A percentile compares a stretch with the other conserved stretches of the same genome.
Conservation (phyloP, 2,113 vertebrate species). For the Xenus cinereus region DNA sequence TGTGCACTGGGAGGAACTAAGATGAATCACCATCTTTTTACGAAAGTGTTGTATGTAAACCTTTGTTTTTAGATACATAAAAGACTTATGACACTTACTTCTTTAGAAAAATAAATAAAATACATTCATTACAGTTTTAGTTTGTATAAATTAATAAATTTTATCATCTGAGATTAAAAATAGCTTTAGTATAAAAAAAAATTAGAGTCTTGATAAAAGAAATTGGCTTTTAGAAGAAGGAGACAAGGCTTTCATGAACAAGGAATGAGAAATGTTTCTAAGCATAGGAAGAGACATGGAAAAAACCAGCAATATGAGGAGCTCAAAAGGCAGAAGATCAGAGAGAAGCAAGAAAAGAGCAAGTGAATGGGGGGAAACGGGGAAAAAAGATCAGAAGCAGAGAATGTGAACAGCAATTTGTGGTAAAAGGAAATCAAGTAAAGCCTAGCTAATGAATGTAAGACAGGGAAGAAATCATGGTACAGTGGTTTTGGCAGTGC, state of each 20-base stretch:
- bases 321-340: slow-evolving; percentile 30
- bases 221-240: background rate
- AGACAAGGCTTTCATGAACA: background rate
- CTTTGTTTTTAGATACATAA: background rate
- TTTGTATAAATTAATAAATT: slow-evolving; percentile 13
- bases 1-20: background rate
- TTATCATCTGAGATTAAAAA: background rate
- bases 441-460: background rate
- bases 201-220: background rate
- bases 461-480: background rate
- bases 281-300: background rate
- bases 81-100: background rate
- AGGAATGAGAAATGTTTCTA: slow-evolving; percentile 1
- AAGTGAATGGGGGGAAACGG: background rate
- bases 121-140: background rate
- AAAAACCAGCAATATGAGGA: slow-evolving; percentile 15
- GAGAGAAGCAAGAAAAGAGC: slow-evolving; percentile 6
- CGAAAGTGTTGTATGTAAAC: background rate
- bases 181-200: background rate
- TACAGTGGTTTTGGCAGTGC: background rate
- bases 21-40: background rate
- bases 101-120: background rate
- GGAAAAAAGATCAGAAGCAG: background rate
- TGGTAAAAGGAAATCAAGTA: background rate
- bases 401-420: slow-evolving; percentile 19